Evolutionary conservation across 1,140 invertebrate species (phyloP).

Genomic region (Limonius californicus): DNA sequence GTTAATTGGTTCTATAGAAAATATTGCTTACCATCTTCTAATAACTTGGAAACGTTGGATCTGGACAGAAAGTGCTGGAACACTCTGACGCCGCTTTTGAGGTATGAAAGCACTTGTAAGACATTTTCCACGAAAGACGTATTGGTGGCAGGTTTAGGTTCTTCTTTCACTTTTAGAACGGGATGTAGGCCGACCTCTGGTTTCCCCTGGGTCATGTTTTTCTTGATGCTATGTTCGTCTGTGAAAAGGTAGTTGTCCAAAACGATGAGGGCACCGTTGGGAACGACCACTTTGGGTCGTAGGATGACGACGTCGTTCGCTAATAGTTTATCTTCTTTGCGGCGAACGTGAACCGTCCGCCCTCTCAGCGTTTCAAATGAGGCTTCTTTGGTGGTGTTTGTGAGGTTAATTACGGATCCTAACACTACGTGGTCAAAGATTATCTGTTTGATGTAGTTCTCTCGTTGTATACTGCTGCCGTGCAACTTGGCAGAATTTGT

Average conservation of each 20-base stretch:
- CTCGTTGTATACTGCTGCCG: conserved; percentile 45
- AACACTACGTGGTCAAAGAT: conserved; percentile 56
- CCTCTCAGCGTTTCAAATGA: conserved; percentile 53
- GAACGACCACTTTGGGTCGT: conserved; percentile 44
- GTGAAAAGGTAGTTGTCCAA: conserved; percentile 51
- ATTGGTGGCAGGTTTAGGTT: conserved; percentile 44
- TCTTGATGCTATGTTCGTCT: conserved; percentile 37
- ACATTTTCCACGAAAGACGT: conserved; percentile 56
- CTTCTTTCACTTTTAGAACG: conserved; percentile 45
- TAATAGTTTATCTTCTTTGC: conserved; percentile 45
- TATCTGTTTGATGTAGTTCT: conserved; percentile 51
- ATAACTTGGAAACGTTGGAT: conserved; percentile 55
- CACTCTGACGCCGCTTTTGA: conserved; percentile 60
- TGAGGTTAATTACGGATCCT: conserved; percentile 45
- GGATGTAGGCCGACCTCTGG: conserved; percentile 27
- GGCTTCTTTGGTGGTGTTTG: conserved; percentile 46
- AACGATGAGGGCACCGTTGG: conserved; percentile 49
- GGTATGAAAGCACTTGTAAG: conserved; percentile 55
- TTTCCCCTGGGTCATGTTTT: conserved; percentile 27
- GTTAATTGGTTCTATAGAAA: too few relatives aligned
- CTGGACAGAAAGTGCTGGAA: conserved; percentile 60
- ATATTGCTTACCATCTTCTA: conserved; percentile 49
- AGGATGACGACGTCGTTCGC: conserved; percentile 52
- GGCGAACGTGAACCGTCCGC: conserved; percentile 48
- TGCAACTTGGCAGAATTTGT: conserved; percentile 52